These are phyloP conservation scores for Propithecus deckenii DNA, from an alignment of 2,797 vertebrate species.

Conservation along the genomic window DNA sequence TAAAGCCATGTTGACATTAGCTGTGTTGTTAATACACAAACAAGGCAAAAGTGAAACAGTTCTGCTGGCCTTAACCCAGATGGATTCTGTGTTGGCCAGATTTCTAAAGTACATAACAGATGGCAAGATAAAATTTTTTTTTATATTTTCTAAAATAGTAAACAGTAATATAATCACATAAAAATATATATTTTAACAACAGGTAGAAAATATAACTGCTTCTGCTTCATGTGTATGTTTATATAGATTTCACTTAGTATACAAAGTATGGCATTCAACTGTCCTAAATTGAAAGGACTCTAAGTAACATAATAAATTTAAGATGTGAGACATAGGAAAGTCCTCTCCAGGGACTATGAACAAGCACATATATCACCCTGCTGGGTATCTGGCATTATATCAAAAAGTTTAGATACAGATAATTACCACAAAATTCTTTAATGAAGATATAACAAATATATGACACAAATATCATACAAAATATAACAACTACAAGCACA, in stretches of 20 bases:
- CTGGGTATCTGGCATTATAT: neutral
- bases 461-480: neutral
- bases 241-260: neutral
- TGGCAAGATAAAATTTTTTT: constrained; percentile 8
- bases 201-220: neutral
- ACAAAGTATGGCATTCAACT: neutral
- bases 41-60: constrained; percentile 10
- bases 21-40: constrained; percentile 31
- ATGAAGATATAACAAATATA: neutral
- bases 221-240: neutral
- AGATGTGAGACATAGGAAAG: neutral
- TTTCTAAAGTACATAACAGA: constrained; percentile 28
- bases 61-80: neutral
- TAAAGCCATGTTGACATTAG: constrained; percentile 33
- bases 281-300: neutral
- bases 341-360: neutral
- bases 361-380: neutral
- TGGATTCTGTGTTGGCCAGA: neutral
- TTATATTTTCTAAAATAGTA: constrained; percentile 1
- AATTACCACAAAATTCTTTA: neutral
- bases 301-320: constrained; percentile 18
- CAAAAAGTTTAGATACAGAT: neutral
- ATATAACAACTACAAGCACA: neutral
- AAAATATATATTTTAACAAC: constrained; percentile 34
- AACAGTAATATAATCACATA: neutral